phyloP scores from a whole-genome alignment of 2,113 vertebrate species.

The Mustelus asterias region DNA sequence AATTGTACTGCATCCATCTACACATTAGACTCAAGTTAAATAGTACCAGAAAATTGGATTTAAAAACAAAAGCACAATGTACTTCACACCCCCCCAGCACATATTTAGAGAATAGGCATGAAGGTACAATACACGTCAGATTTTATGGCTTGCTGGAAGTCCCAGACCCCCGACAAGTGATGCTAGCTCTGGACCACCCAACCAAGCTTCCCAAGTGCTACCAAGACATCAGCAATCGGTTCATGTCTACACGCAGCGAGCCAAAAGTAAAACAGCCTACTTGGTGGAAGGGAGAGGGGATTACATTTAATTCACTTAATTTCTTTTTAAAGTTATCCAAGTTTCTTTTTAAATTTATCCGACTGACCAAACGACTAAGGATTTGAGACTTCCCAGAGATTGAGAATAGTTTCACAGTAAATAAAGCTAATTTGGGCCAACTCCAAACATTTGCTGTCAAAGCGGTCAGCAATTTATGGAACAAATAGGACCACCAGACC shows the following conservation, averaged over 20 bases:
- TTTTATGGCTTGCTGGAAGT: background rate
- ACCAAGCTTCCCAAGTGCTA: background rate
- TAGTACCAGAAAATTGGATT: conserved; percentile 4
- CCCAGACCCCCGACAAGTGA: background rate
- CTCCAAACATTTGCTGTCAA: background rate
- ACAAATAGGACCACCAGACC: conserved; percentile 1
- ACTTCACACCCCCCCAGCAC: background rate
- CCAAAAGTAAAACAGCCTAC: background rate
- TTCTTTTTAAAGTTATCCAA: no score
- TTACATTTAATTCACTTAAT: background rate
- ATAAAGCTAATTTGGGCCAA: background rate
- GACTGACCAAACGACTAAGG: background rate
- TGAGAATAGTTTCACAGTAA: background rate
- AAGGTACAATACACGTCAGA: background rate
- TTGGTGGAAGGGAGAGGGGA: background rate
- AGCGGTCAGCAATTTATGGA: background rate
- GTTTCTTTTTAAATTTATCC: background rate
- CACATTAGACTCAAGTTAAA: background rate
- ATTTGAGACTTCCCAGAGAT: background rate
- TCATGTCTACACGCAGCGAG: background rate
- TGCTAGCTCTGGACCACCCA: background rate
- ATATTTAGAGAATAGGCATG: background rate
- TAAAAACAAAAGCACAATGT: background rate
- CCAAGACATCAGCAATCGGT: background rate
- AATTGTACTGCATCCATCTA: background rate